These are phyloP conservation scores for Lepisosteus oculatus DNA, from an alignment of 2,113 vertebrate species.

Conservation along the genomic window DNA sequence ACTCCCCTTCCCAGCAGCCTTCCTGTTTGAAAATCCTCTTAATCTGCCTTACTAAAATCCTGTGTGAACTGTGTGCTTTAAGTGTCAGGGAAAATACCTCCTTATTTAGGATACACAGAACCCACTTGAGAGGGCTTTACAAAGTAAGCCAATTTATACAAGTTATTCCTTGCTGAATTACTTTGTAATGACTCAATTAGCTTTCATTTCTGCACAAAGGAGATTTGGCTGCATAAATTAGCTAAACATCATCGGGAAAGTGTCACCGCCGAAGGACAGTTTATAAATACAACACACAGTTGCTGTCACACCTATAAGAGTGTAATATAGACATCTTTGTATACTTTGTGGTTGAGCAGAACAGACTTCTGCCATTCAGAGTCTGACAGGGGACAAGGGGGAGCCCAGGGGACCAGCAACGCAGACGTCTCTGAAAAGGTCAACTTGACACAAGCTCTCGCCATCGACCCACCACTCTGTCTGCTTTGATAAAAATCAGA, in stretches of 20 bases:
- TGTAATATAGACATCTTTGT: slow-evolving; percentile 99
- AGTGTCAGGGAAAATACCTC: background rate
- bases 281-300: slow-evolving; percentile 99
- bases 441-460: slow-evolving; percentile 98
- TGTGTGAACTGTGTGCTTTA: slow-evolving; percentile 7
- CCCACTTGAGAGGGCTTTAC: slow-evolving; percentile 92
- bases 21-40: slow-evolving; percentile 9
- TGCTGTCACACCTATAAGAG: slow-evolving; percentile 88
- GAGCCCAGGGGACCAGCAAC: slow-evolving; percentile 83
- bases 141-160: slow-evolving; percentile 99
- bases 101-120: slow-evolving; percentile 32
- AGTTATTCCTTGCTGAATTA: slow-evolving; percentile 81
- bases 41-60: background rate
- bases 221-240: slow-evolving; percentile 99
- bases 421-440: slow-evolving; percentile 98
- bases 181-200: slow-evolving; percentile 88
- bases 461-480: slow-evolving; percentile 97
- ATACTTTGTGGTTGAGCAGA: slow-evolving; percentile 98
- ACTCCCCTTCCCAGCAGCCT: background rate
- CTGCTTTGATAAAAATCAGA: slow-evolving; percentile 99
- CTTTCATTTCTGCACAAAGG: slow-evolving; percentile 98
- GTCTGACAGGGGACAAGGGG: slow-evolving; percentile 87
- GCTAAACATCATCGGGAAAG: slow-evolving; percentile 94
- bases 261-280: slow-evolving; percentile 99
- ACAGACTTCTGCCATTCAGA: slow-evolving; percentile 99